Evolutionary conservation across 1,140 invertebrate species (phyloP).

Genomic region (Drosophila insularis): DNA sequence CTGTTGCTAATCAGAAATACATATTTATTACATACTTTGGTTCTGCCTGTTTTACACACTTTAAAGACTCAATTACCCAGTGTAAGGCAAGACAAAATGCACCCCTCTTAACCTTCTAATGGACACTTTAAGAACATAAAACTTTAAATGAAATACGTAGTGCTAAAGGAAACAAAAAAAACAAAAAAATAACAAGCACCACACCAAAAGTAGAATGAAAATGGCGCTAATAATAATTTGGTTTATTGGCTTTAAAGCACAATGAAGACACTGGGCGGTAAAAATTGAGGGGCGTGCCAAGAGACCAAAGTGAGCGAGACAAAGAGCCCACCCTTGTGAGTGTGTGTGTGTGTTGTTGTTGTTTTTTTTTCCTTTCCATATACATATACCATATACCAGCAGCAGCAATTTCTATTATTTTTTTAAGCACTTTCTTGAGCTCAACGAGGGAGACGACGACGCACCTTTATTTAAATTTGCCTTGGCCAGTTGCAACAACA

Average conservation of each 20-base stretch:
- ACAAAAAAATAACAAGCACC: neutral
- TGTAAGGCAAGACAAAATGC: neutral
- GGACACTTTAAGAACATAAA: conserved; percentile 64
- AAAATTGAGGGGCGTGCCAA: conserved; percentile 56
- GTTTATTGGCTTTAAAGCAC: conserved; percentile 82
- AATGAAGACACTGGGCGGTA: conserved; percentile 63
- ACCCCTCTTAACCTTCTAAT: conserved; percentile 24
- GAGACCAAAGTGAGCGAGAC: conserved; percentile 14
- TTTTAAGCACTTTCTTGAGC: conserved; percentile 54
- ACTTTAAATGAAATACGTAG: conserved; percentile 78
- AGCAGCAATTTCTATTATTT: conserved; percentile 63
- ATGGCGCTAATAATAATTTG: conserved; percentile 82
- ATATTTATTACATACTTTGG: neutral
- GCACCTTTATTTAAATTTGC: conserved; percentile 81
- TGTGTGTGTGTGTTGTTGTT: too few relatives aligned
- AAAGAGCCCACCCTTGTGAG: conserved; percentile 16
- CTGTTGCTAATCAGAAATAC: neutral
- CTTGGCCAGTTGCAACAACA: conserved; percentile 47
- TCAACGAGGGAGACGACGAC: conserved; percentile 54
- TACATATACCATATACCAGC: neutral
- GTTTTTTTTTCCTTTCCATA: neutral
- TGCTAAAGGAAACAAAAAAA: conserved; percentile 19
- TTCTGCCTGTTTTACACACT: neutral
- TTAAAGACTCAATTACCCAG: conserved; percentile 4
- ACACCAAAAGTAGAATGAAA: conserved; percentile 48